These are phyloP conservation scores for Hylaea fasciaria DNA, from an alignment of 2,888 invertebrate genomes.

Conservation along the genomic window DNA sequence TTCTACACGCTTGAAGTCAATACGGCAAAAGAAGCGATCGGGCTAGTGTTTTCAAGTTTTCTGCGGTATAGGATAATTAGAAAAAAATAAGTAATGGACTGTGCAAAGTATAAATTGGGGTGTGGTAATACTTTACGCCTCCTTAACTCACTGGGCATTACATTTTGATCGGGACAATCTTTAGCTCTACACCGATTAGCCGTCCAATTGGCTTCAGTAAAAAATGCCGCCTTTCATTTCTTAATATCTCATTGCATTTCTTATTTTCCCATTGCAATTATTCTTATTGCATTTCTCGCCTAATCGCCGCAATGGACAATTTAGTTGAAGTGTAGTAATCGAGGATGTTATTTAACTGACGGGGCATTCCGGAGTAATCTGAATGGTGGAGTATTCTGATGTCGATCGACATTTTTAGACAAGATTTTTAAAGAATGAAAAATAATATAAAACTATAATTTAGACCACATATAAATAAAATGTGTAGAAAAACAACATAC, in stretches of 20 bases:
- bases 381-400: conserved; percentile 15
- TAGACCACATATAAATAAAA: too few relatives aligned
- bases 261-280: conserved; percentile 52
- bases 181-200: conserved; percentile 17
- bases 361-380: conserved; percentile 58
- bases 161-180: neutral
- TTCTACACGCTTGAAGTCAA: too few relatives aligned
- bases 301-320: conserved; percentile 70
- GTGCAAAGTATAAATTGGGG: too few relatives aligned
- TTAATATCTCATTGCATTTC: conserved; percentile 39
- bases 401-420: conserved; percentile 4
- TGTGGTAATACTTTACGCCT: neutral
- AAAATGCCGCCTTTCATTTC: conserved; percentile 30
- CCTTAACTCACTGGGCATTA: neutral
- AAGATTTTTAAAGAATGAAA: too few relatives aligned
- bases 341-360: conserved; percentile 72
- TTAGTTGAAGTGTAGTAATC: conserved; percentile 69
- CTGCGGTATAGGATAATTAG: too few relatives aligned
- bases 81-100: too few relatives aligned
- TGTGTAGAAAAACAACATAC: too few relatives aligned
- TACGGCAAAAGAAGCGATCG: too few relatives aligned
- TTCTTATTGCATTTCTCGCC: conserved; percentile 61
- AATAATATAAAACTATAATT: too few relatives aligned
- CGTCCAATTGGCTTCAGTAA: conserved; percentile 12
- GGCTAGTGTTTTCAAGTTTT: too few relatives aligned